phyloP scores from a whole-genome alignment of 2,113 vertebrate genomes.

The Poecile atricapillus region DNA sequence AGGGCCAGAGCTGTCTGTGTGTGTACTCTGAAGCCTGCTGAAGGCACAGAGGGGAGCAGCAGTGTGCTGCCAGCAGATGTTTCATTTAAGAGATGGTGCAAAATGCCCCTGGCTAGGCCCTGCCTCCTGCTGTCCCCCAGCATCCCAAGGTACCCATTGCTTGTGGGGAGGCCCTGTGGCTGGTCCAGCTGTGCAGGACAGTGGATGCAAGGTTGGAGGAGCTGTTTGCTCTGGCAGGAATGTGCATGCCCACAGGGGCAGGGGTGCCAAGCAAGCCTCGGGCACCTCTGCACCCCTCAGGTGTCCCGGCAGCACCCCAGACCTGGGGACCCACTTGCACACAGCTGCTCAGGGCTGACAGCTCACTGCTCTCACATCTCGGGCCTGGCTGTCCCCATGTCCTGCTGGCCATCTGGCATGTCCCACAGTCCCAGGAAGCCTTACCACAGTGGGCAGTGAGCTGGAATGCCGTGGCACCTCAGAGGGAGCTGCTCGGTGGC shows the following conservation, averaged over 20 bases:
- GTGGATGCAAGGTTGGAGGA: not conserved
- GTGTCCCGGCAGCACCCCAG: not conserved
- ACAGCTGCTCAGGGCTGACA: not conserved
- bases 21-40: not conserved
- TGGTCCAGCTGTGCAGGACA: not conserved
- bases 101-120: not conserved
- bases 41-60: not conserved
- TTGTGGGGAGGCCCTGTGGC: not conserved
- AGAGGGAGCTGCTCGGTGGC: rapidly evolving
- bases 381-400: not conserved
- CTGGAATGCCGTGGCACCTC: rapidly evolving
- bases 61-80: not conserved
- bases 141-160: not conserved
- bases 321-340: not conserved
- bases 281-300: not conserved
- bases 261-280: not conserved
- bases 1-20: not conserved
- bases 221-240: not conserved
- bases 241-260: rapidly evolving
- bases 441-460: not conserved
- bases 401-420: not conserved
- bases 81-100: not conserved
- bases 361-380: rapidly evolving
- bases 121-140: not conserved
- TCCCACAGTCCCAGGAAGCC: not conserved